A percentile compares a stretch with the other conserved stretches of the same genome.
Evolutionary conservation across 2,888 invertebrate genomes (phyloP).

Genomic region (Myathropa florea): DNA sequence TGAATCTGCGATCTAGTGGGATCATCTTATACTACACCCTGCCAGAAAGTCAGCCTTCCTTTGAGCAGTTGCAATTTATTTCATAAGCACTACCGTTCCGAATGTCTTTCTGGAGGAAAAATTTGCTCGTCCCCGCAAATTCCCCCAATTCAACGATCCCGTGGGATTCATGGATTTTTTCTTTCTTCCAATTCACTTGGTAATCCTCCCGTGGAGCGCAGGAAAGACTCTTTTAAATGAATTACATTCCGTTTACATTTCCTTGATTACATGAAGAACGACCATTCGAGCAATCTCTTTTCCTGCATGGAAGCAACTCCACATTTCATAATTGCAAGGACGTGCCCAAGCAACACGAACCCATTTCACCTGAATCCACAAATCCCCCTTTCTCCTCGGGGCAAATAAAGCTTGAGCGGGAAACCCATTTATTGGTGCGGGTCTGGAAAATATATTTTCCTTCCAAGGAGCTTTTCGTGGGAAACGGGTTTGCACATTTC

Average conservation of each 20-base stretch:
- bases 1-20: too few species aligned
- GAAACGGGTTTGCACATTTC: constrained; percentile 21
- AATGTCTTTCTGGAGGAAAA: too few species aligned
- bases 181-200: background rate
- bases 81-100: too few species aligned
- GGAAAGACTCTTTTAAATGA: background rate
- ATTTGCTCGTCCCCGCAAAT: background rate
- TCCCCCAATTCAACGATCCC: background rate
- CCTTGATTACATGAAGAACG: background rate
- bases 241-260: background rate
- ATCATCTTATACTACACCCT: too few species aligned
- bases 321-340: background rate
- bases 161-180: background rate
- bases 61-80: too few species aligned
- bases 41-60: too few species aligned
- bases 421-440: background rate
- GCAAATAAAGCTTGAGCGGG: background rate
- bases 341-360: constrained; percentile 8
- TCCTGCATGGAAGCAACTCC: background rate
- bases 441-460: constrained; percentile 8
- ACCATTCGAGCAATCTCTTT: background rate
- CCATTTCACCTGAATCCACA: constrained; percentile 4
- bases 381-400: background rate
- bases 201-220: background rate
- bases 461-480: constrained; percentile 1